A percentile compares a stretch with the other conserved stretches of the same genome.
phyloP scores from a whole-genome alignment of 2,797 vertebrate species.

The Crenuchus spilurus region DNA sequence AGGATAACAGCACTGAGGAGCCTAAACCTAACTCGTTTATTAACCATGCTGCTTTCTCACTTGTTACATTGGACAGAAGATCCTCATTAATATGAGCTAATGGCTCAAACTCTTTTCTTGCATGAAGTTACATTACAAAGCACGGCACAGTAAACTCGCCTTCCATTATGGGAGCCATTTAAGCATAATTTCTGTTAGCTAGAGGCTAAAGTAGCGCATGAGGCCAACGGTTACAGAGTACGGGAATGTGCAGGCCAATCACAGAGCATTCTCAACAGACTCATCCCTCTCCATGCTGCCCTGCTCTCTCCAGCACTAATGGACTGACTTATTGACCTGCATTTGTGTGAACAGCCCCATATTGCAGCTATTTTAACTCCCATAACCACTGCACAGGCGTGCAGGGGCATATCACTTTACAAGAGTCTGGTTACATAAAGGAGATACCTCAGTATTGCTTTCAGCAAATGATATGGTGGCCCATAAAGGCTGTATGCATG shows the following conservation, averaged over 20 bases:
- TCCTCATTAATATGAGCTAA: too few relatives aligned
- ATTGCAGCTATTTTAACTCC: conserved; percentile 6
- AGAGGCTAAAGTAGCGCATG: conserved; percentile 14
- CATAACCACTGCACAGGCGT: conserved; percentile 2
- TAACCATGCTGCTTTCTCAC: neutral
- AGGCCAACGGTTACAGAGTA: conserved; percentile 4
- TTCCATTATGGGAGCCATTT: conserved; percentile 6
- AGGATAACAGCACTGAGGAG: neutral
- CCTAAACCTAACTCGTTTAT: neutral
- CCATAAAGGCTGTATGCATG: conserved; percentile 1
- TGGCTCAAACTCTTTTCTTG: too few relatives aligned
- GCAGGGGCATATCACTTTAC: neutral
- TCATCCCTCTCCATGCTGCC: conserved; percentile 8
- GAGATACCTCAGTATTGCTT: neutral
- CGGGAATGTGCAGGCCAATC: conserved; percentile 4
- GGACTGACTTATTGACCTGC: conserved; percentile 41
- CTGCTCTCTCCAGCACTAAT: conserved; percentile 22
- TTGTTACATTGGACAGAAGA: neutral
- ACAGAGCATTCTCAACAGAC: conserved; percentile 16
- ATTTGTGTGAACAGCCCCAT: conserved; percentile 15
- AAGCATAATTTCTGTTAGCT: neutral
- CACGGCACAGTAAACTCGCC: neutral
- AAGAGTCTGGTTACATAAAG: conserved; percentile 23
- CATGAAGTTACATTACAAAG: neutral
- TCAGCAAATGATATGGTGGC: conserved; percentile 4